These are phyloP conservation scores for Phymorhynchus buccinoides DNA, from an alignment of 1,140 invertebrate genomes.

Conservation along the genomic window DNA sequence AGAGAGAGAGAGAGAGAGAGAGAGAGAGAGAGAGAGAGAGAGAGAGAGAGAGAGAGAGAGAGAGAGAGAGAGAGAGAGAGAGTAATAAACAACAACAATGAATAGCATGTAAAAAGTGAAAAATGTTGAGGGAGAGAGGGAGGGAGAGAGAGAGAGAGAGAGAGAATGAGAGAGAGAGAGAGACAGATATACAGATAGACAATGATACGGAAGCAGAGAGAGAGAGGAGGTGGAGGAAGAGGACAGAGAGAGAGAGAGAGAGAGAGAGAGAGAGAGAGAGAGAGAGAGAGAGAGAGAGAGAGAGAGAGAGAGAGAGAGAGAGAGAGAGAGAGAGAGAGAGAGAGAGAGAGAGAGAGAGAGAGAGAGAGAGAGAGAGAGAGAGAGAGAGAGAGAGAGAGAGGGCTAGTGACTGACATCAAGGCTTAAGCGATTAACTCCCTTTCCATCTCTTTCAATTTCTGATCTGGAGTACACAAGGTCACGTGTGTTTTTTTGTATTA, in stretches of 20 bases:
- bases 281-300: not conserved
- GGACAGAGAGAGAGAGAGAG: not conserved
- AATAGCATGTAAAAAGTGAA: not conserved
- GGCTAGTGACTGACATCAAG: too few species aligned
- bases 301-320: not conserved
- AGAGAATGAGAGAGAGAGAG: not conserved
- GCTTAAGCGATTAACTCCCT: too few species aligned
- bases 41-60: not conserved
- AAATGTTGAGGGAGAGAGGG: not conserved
- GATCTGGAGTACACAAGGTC: too few species aligned
- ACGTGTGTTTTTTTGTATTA: too few species aligned
- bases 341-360: too few species aligned
- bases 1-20: not conserved
- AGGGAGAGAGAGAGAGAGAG: not conserved
- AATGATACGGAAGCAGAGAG: not conserved
- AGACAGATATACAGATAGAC: constrained; percentile 1
- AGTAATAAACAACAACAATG: too few species aligned
- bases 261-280: not conserved
- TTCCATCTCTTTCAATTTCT: too few species aligned
- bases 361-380: too few species aligned
- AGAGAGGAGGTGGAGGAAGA: not conserved
- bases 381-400: too few species aligned
- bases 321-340: not conserved
- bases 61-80: not conserved
- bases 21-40: not conserved